Conservation (phyloP, 2,113 vertebrate genomes). For the Hepsetus odoe region DNA sequence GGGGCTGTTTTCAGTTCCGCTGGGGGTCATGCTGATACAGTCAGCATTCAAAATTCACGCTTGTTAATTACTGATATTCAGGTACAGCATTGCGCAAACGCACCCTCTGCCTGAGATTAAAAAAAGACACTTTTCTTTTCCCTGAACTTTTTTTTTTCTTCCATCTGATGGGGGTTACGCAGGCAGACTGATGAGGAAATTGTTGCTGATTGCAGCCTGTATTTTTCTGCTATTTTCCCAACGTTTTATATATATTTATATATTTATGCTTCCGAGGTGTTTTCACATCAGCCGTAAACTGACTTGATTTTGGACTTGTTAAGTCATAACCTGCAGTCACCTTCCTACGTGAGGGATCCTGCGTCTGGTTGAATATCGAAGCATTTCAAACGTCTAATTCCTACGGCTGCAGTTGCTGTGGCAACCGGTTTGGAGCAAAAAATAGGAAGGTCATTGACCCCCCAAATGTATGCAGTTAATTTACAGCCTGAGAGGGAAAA, state of each 20-base stretch:
- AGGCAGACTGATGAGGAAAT: slow-evolving; percentile 5
- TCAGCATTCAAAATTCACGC: not conserved
- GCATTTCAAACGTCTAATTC: not conserved
- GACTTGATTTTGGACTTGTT: slow-evolving; percentile 2
- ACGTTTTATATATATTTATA: not conserved
- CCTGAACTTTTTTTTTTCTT: not conserved
- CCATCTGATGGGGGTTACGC: slow-evolving; percentile 1
- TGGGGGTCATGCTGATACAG: not conserved
- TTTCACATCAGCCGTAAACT: not conserved
- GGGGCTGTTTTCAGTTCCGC: not conserved
- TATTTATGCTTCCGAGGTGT: too few species aligned
- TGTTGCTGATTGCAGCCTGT: slow-evolving; percentile 13
- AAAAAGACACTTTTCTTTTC: not conserved
- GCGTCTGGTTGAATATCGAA: not conserved
- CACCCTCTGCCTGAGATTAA: not conserved
- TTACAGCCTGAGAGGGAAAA: slow-evolving; percentile 5
- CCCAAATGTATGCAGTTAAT: not conserved
- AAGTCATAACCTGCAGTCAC: not conserved
- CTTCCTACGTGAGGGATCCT: not conserved
- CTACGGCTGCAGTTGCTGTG: not conserved
- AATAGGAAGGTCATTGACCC: not conserved
- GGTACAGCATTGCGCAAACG: not conserved
- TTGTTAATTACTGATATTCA: slow-evolving; percentile 10
- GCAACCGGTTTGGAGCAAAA: not conserved
- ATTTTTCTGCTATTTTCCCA: not conserved